Evolutionary conservation across 2,888 invertebrate genomes (phyloP), one percentile per base, ranked within the genome.

Genomic region (Teinopalpus imperialis): DNA sequence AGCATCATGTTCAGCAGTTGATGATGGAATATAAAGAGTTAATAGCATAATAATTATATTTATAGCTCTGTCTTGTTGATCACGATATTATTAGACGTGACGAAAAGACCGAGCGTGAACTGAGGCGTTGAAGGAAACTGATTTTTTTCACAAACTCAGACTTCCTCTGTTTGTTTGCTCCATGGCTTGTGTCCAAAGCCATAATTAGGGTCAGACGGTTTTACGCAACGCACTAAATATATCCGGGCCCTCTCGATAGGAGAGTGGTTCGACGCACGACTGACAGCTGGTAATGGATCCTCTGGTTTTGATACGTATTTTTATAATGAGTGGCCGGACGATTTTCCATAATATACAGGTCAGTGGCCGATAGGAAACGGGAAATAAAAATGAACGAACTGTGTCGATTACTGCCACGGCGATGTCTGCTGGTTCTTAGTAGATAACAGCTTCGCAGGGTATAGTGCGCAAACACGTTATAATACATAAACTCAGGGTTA

Each of bases 211-310:
- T 67, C 81, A 75, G 61, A 51, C 58, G 54, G 58, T 52, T 71
- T 80, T 80, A 71, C 82, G 82, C 70, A 82, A 83, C 63, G 52
- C 37, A 63, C 75, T 81, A 83, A 74, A 81, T 76, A 81, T 78
- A 81, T 52, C 42, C 64, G 54, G 57, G 56, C 59, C 69, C 71
- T 63, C 68, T 72, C 66, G 69, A 75, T 73, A 70, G 64, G 59
- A 59, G 57, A 56, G 63, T 61, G 57, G 54, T 60, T 40, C 36
- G 43, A 27, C 7, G 4, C 37, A 8, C 39, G 6, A 27, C 51
- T 49, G 54, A 57, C 54, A 51, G 48, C 46, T 43, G 34, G 34
- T 35, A 48, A 52, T 46, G 37, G 44, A 54, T 48, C 34, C 26
- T 13, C 21, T 23, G 31, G 37, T 26, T 46, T 10, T 44, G 31